Base-by-base conservation (phyloP, 2,797 vertebrate species). In the Vireo griseus region DNA sequence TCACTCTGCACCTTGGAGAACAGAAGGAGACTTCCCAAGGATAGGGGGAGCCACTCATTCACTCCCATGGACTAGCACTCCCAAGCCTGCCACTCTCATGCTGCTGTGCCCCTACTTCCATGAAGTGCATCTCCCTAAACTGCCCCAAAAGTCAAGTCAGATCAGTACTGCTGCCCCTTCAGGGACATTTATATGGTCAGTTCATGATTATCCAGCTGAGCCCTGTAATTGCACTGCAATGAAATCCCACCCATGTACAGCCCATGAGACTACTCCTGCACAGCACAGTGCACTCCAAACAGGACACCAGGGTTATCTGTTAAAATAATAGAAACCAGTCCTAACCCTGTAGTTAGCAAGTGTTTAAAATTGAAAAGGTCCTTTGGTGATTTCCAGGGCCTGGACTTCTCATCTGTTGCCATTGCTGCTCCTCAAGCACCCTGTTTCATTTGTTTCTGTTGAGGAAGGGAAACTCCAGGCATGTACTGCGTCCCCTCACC, bases 261-360 rank as follows among this genome's bases (percentile, higher is more conserved):
- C 20, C 22, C 0, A 0, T 0, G 2, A 69, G 55, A 44, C 19
- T 0, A 1, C 29, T 71, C 31, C 62, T 40, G 47, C 47, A 14
- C 18, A 24, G 44, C 11, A 4, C 24, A 31, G 15, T 21, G 44
- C 68, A 8, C 50, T 80, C 57, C 57, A 26, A 67, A 48, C 14
- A 69, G 24, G 24, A 39, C 42, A 59, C 31, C 4, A 10, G 17
- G 16, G 7, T 47, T 37, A 29, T 28, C 45, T 67, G 24, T 22
- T 84, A 40, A 57, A 65, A 48, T 20, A 44, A 58, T 3, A 58
- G 31, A 54, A 88, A 68, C 7, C 0, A 0, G 7, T n/a, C 57
- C 26, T 50, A 37, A 47, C 15, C 69, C 58, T 66, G 16, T 9
- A 29, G 13, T 48, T 66, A 76, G 26, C 37, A 45, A 57, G 15